Base-by-base conservation (phyloP, 2,888 invertebrate genomes). In the Rambutsinella grinnellia region DNA sequence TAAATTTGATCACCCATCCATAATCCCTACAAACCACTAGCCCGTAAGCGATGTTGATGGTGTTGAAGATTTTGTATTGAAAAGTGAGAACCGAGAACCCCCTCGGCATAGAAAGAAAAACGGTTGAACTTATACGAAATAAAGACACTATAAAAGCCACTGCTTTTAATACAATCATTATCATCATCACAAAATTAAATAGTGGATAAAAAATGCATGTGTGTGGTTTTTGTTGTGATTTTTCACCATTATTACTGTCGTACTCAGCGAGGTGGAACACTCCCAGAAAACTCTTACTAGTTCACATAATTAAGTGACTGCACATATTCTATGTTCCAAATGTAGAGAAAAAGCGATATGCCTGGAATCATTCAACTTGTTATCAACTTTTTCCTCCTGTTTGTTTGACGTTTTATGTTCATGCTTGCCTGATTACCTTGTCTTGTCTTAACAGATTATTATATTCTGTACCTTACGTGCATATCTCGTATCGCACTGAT, bases 301-400 rank as follows among this genome's bases (percentile, higher is more conserved):
- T 71, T 71, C 71, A 49, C 65, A 65, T 65, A 71, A 71, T 65
- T 65, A 71, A 51, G 54, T 54, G 61, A 23, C 51, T 27, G 28
- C 24, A 13, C 19, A 24, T 23, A 3, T 66, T 23, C 1, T n/a
- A n/a, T n/a, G n/a, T n/a, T n/a, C n/a, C n/a, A n/a, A n/a, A 27
- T 49, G 49, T 58, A 15, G 6, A 27, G 3, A 24, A 1, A 19
- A n/a, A 49, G 23, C 19, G 3, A n/a, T n/a, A 10, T 44, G 10
- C 21, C 56, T 63, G 63, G 57, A 71, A 49, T 71, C 65, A 65
- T 71, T 63, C 71, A 71, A 65, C 62, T 69, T 69, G 61, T 44
- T 54, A 53, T 49, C 19, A 10, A 49, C 8, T 26, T 13, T 27
- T 46, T 17, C 23, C 23, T 44, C 36, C 5, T 19, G 56, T 36